A percentile compares a stretch with the other conserved stretches of the same genome.
These are phyloP conservation scores for Habroteleia sp. DNA, from an alignment of 2,888 invertebrate species.

Conservation along the genomic window DNA sequence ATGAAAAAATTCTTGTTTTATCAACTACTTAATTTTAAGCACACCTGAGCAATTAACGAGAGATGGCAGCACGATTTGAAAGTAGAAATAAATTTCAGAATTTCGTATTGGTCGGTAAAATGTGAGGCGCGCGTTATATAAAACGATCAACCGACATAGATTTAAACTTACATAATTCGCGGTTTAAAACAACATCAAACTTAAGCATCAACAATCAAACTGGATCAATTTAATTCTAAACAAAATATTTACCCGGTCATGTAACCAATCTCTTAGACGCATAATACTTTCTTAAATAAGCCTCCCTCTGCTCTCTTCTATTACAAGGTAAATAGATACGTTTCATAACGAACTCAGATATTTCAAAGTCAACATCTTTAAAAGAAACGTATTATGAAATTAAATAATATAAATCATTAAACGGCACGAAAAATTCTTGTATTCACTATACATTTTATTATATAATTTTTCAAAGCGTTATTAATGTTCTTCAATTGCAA, in stretches of 20 bases:
- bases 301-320: constrained; percentile 58
- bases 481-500: constrained; percentile 6
- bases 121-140: constrained; percentile 68
- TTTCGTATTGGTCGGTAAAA: constrained; percentile 67
- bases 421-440: constrained; percentile 2
- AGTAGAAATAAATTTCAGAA: neutral
- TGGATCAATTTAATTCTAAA: constrained; percentile 68
- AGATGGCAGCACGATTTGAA: constrained; percentile 17
- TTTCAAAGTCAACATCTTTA: constrained; percentile 69
- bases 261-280: constrained; percentile 72
- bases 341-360: constrained; percentile 69
- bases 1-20: too few relatives aligned
- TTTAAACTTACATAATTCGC: constrained; percentile 71
- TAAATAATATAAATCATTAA: constrained; percentile 31
- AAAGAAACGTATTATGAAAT: constrained; percentile 28
- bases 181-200: constrained; percentile 67
- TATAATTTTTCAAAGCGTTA: constrained; percentile 9
- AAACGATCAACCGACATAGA: constrained; percentile 64
- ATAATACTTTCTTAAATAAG: constrained; percentile 68
- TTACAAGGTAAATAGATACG: constrained; percentile 70
- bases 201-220: constrained; percentile 66
- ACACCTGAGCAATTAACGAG: too few relatives aligned
- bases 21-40: too few relatives aligned
- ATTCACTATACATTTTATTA: constrained; percentile 1
- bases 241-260: constrained; percentile 77